Evolutionary conservation across 2,113 vertebrate genomes (phyloP), one percentile per base, ranked within the genome.

Genomic region (Rhynchomys soricoides): DNA sequence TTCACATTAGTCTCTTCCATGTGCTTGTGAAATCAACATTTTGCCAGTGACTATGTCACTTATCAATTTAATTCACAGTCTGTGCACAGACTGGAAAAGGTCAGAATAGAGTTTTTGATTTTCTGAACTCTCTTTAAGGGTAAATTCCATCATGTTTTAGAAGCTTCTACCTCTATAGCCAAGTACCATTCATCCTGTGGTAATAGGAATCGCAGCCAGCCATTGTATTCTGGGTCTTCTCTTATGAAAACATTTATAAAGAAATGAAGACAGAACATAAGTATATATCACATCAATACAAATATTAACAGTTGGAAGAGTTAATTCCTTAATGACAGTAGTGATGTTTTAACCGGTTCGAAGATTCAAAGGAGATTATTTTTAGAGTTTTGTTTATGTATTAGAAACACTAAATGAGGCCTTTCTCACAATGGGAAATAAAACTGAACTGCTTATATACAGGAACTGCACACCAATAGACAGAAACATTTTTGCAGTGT

Each of bases 211-310:
- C 86, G 19, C 1, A 31, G 22, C 17, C 48, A 78, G 31, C 48
- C n/a, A 11, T 68, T 82, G 26, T 40, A 66, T n/a, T 21, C 48
- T 66, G 71, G 34, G 66, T 40, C 3, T 87, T 79, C 8, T 43
- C 91, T 83, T 64, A 74, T 73, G 62, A 95, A 94, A 55, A 11
- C 8, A 71, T 59, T 96, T 87, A 82, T 9, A 87, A 93, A 91
- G n/a, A 88, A 87, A 92, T n/a, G 6, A 91, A 79, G n/a, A 12
- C 9, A 37, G 86, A 89, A 91, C 5, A 59, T 71, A 86, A 45
- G 8, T 73, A 55, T 17, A 71, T 50, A 73, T 74, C 7, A 13
- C n/a, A 77, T 31, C 86, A 4, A 78, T 26, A 45, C 40, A 78
- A 91, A 77, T 75, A 48, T 17, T 2, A 90, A 77, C 66, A 87